Percentiles rank a stretch among this genome's conserved stretches.
Evolutionary conservation across 2,888 invertebrate species (phyloP).

Genomic region (Apotomis capreana): DNA sequence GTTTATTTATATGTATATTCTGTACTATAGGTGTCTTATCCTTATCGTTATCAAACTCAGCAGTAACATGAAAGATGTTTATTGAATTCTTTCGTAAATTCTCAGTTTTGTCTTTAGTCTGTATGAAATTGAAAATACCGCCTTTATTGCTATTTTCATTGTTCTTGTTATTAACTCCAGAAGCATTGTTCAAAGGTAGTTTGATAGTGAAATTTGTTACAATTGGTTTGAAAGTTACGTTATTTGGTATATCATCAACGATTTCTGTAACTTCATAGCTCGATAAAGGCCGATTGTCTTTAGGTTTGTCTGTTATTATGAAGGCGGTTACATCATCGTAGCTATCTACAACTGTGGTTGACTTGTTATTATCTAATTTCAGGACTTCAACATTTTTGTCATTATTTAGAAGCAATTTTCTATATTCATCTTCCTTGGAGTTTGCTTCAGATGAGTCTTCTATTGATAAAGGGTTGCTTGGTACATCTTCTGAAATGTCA

Average conservation of each 20-base stretch:
- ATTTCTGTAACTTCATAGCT: slow-evolving; percentile 68
- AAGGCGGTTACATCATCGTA: slow-evolving; percentile 5
- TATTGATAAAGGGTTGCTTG: not conserved
- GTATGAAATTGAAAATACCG: not conserved
- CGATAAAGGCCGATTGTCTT: slow-evolving; percentile 18
- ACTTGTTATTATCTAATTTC: not conserved
- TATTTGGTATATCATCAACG: slow-evolving; percentile 64
- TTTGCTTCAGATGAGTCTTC: not conserved
- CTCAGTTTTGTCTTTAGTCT: not conserved
- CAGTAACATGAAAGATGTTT: slow-evolving; percentile 55
- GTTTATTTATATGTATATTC: slow-evolving; percentile 32
- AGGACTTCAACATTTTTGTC: too few relatives aligned
- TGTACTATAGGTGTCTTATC: slow-evolving; percentile 45
- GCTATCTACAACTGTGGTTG: not conserved
- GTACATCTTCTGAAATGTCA: not conserved
- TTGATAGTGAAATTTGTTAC: slow-evolving; percentile 53
- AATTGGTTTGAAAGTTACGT: slow-evolving; percentile 53
- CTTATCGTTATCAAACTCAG: slow-evolving; percentile 50
- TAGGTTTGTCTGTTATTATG: slow-evolving; percentile 27
- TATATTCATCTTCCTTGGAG: not conserved
- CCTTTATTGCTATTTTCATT: slow-evolving; percentile 42
- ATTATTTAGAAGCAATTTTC: not conserved
- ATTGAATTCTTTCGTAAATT: slow-evolving; percentile 46
- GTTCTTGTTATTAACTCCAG: slow-evolving; percentile 41
- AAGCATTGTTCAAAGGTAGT: slow-evolving; percentile 55